Evolutionary conservation across 1,140 invertebrate genomes (phyloP).

Genomic region (Octopus sinensis): DNA sequence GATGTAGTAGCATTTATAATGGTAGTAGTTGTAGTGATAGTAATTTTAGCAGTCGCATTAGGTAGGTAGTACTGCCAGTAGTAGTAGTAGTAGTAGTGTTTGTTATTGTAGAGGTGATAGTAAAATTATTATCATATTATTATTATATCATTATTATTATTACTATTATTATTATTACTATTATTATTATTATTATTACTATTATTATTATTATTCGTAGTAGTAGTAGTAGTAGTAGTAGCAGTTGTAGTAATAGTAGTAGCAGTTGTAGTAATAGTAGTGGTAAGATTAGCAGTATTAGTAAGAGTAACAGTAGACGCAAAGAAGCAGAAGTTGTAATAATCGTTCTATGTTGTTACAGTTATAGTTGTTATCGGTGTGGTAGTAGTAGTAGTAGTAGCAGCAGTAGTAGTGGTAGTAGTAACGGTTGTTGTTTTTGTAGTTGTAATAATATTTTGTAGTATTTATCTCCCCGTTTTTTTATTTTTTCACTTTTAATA

Average conservation of each 20-base stretch:
- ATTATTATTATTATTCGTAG: too few relatives aligned
- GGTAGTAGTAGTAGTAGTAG: not conserved
- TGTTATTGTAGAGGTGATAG: too few relatives aligned
- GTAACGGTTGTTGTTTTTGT: not conserved
- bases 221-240: not conserved
- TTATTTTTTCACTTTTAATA: not conserved
- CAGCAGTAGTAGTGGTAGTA: not conserved
- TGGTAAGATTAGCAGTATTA: not conserved
- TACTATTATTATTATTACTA: too few relatives aligned
- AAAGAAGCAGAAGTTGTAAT: not conserved
- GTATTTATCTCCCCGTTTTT: not conserved
- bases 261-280: not conserved
- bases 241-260: not conserved
- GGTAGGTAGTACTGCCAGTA: too few relatives aligned
- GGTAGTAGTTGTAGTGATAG: too few relatives aligned
- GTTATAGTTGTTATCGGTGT: not conserved
- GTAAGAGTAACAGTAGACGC: not conserved
- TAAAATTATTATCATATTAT: too few relatives aligned
- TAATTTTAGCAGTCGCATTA: too few relatives aligned
- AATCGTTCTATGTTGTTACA: not conserved
- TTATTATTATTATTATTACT: too few relatives aligned
- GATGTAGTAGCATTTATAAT: too few relatives aligned
- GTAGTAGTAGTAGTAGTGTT: too few relatives aligned
- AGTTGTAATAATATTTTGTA: not conserved
- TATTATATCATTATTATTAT: too few relatives aligned